Percentiles rank a stretch among this genome's conserved stretches.
Evolutionary conservation across 1,140 invertebrate species (phyloP).

Genomic region (Brachystomella parvula): DNA sequence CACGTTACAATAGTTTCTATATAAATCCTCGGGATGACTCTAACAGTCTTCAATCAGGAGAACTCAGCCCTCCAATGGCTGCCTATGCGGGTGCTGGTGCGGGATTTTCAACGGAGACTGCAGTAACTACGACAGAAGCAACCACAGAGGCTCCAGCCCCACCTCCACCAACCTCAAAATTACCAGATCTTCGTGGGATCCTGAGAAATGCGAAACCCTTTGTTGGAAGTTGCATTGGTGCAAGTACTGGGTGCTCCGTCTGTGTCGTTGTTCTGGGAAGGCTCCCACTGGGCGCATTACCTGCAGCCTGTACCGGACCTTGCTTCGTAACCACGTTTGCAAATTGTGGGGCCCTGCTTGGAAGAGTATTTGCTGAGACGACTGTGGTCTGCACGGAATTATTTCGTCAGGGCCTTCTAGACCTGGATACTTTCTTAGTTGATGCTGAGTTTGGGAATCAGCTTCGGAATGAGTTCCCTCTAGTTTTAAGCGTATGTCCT

Average conservation of each 20-base stretch:
- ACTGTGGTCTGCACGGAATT: slow-evolving; percentile 38
- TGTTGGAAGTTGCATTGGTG: slow-evolving; percentile 34
- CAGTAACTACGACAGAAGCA: slow-evolving; percentile 15
- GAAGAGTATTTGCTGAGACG: slow-evolving; percentile 35
- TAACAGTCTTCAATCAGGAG: background rate
- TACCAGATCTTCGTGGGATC: slow-evolving; percentile 35
- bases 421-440: slow-evolving; percentile 33
- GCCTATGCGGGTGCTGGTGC: background rate
- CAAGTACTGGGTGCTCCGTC: slow-evolving; percentile 33
- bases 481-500: slow-evolving; percentile 21
- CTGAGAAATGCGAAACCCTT: slow-evolving; percentile 36
- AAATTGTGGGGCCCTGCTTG: slow-evolving; percentile 31
- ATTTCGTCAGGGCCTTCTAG: slow-evolving; percentile 32
- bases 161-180: slow-evolving; percentile 17
- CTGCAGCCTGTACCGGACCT: slow-evolving; percentile 34
- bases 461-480: slow-evolving; percentile 10
- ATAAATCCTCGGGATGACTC: background rate
- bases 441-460: slow-evolving; percentile 36
- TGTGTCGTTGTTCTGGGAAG: slow-evolving; percentile 34
- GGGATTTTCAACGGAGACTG: slow-evolving; percentile 5
- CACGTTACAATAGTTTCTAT: background rate
- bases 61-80: background rate
- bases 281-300: slow-evolving; percentile 29
- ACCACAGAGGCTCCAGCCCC: slow-evolving; percentile 14
- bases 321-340: slow-evolving; percentile 37